These are phyloP conservation scores for Pantherophis alleghaniensis DNA, from an alignment of 2,797 vertebrate species.

Conservation along the genomic window DNA sequence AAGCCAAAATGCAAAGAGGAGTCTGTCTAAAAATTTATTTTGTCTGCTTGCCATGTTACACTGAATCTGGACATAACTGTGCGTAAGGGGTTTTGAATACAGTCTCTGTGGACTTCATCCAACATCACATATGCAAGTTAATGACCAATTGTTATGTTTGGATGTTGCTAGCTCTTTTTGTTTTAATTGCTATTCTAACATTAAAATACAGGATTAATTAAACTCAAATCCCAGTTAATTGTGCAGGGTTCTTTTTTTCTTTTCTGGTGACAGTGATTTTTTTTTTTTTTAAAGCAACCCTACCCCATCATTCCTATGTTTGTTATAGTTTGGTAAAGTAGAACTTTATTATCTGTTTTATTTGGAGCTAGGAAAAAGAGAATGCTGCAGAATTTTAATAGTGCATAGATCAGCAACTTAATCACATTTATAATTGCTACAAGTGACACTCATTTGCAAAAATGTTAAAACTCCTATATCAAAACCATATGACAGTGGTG, in stretches of 20 bases:
- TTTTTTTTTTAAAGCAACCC: constrained; percentile 24
- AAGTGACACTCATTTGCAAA: constrained; percentile 50
- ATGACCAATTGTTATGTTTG: constrained; percentile 58
- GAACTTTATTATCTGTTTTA: constrained; percentile 43
- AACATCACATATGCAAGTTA: constrained; percentile 52
- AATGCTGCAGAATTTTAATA: constrained; percentile 43
- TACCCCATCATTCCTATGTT: constrained; percentile 48
- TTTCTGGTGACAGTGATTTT: constrained; percentile 44
- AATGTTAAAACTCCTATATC: constrained; percentile 23
- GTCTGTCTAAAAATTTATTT: constrained; percentile 51
- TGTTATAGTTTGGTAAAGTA: constrained; percentile 56
- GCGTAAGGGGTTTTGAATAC: constrained; percentile 47
- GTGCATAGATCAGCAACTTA: constrained; percentile 30
- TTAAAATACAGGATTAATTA: constrained; percentile 59
- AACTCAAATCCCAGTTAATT: constrained; percentile 55
- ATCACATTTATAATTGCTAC: constrained; percentile 39
- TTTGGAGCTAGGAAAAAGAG: constrained; percentile 43
- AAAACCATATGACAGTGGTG: constrained; percentile 39
- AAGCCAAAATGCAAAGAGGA: constrained; percentile 42
- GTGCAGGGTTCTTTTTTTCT: constrained; percentile 32
- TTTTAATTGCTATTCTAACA: constrained; percentile 58
- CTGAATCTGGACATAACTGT: constrained; percentile 50
- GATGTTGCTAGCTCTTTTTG: constrained; percentile 27
- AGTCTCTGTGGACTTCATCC: constrained; percentile 41
- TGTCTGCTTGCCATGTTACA: constrained; percentile 41